phyloP scores from a whole-genome alignment of 2,888 invertebrate genomes.

The Hydraecia micacea region DNA sequence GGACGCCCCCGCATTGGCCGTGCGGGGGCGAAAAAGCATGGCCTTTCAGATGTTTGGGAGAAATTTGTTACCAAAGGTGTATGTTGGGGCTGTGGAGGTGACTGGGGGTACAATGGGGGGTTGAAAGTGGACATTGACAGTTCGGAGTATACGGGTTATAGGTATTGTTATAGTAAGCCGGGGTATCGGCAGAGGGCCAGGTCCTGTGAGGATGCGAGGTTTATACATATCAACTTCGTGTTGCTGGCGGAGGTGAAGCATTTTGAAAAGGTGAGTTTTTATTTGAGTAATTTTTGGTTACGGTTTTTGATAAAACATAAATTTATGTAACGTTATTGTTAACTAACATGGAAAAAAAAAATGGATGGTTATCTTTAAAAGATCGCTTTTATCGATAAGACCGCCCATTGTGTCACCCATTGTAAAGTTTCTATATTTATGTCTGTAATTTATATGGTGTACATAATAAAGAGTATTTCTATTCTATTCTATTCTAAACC shows the following conservation, averaged over 20 bases:
- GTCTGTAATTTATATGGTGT: no score
- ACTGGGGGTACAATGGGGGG: constrained; percentile 85
- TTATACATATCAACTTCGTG: constrained; percentile 91
- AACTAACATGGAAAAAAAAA: no score
- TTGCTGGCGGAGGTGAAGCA: constrained; percentile 91
- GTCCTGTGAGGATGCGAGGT: constrained; percentile 91
- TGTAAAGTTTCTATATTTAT: no score
- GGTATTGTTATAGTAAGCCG: constrained; percentile 82
- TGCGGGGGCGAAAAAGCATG: constrained; percentile 79
- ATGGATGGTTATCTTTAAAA: no score
- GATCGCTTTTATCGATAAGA: no score
- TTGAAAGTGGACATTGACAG: constrained; percentile 84
- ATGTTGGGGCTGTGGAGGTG: constrained; percentile 87
- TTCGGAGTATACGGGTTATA: constrained; percentile 89
- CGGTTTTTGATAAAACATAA: neutral
- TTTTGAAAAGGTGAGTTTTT: constrained; percentile 92
- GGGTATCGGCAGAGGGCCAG: constrained; percentile 83
- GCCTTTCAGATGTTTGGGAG: constrained; percentile 75
- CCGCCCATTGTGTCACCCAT: no score
- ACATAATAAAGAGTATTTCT: no score
- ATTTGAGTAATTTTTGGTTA: neutral
- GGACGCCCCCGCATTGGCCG: constrained; percentile 84
- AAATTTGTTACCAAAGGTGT: constrained; percentile 83
- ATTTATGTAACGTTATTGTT: no score
- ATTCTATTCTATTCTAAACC: no score